phyloP scores from a whole-genome alignment of 2,797 vertebrate species.

The Ctenochaetus hawaiiensis region DNA sequence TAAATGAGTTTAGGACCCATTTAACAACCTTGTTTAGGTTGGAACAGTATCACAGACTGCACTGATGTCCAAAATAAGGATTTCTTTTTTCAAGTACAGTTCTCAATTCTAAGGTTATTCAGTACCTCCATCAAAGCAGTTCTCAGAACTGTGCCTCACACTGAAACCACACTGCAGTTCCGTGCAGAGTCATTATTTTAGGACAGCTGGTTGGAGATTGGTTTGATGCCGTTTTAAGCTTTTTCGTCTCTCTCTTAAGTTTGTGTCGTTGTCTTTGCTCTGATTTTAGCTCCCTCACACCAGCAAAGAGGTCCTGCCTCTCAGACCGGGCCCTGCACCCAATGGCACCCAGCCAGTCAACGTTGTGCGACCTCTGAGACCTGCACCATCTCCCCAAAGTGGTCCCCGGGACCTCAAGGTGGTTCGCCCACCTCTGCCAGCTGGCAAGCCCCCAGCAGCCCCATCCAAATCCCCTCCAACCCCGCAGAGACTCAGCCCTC shows the following conservation, averaged over 20 bases:
- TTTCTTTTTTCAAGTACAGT: too few relatives aligned
- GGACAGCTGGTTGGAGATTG: not conserved
- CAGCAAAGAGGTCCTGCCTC: constrained; percentile 79
- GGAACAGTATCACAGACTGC: not conserved
- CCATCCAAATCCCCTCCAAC: constrained; percentile 59
- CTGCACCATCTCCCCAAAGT: constrained; percentile 58
- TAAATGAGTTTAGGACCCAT: not conserved
- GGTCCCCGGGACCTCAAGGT: constrained; percentile 72
- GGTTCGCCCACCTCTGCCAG: constrained; percentile 83
- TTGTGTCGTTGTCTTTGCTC: not conserved
- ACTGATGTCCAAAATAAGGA: not conserved
- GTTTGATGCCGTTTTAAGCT: not conserved
- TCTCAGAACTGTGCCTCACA: too few relatives aligned
- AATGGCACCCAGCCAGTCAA: constrained; percentile 85
- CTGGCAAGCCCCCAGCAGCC: constrained; percentile 65
- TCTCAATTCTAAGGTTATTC: too few relatives aligned
- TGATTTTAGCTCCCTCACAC: constrained; percentile 79
- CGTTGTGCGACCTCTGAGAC: constrained; percentile 87
- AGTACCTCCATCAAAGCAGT: too few relatives aligned
- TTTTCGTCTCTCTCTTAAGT: too few relatives aligned
- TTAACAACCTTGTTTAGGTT: too few relatives aligned
- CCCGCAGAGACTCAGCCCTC: constrained; percentile 84
- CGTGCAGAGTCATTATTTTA: not conserved
- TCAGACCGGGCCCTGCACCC: constrained; percentile 66
- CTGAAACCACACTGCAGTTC: too few relatives aligned